Evolutionary conservation across 2,797 vertebrate genomes (phyloP).

Genomic region (Vipera latastei): DNA sequence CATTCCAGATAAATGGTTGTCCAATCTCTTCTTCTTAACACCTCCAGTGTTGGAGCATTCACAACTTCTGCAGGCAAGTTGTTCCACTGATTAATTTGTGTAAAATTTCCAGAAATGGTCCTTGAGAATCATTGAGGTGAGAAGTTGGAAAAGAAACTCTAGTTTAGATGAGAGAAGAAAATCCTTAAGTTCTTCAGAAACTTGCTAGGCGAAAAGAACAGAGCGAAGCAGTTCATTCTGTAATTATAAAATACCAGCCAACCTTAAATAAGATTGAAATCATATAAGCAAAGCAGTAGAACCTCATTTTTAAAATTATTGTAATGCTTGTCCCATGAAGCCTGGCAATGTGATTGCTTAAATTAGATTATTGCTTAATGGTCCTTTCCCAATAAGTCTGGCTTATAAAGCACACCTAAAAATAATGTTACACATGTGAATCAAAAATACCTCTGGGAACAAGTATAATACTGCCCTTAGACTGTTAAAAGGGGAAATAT

Average conservation of each 20-base stretch:
- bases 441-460: not conserved
- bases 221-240: constrained; percentile 39
- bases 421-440: constrained; percentile 50
- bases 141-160: constrained; percentile 21
- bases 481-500: not conserved
- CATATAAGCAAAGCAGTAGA: constrained; percentile 49
- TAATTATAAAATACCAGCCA: constrained; percentile 54
- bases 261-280: constrained; percentile 56
- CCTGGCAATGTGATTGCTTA: constrained; percentile 60
- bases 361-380: constrained; percentile 67
- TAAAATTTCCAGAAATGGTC: constrained; percentile 42
- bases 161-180: constrained; percentile 23
- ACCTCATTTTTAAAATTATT: constrained; percentile 64
- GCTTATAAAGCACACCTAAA: constrained; percentile 60
- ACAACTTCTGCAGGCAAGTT: not conserved
- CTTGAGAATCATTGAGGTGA: constrained; percentile 35
- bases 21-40: not conserved
- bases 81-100: constrained; percentile 29
- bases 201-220: not conserved
- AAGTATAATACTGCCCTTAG: not conserved
- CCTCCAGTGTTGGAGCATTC: not conserved
- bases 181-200: constrained; percentile 29
- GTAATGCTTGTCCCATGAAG: constrained; percentile 62
- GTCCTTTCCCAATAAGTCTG: constrained; percentile 62
- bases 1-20: not conserved